phyloP scores from a whole-genome alignment of 2,888 invertebrate genomes.

The Erebia epiphron region DNA sequence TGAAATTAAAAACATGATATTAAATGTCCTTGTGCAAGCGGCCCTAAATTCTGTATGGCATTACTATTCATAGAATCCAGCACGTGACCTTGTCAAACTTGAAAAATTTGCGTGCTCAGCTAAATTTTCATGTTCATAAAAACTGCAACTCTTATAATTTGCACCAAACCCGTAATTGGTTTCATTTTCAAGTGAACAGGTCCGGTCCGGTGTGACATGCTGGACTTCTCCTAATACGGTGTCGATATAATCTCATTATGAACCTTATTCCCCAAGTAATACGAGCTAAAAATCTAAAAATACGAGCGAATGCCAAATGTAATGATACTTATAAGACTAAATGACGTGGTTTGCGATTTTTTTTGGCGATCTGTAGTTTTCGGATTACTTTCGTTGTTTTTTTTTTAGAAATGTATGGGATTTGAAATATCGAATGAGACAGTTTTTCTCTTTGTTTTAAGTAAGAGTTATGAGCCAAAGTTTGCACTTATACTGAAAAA shows the following conservation, averaged over 20 bases:
- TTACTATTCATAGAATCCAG: no score
- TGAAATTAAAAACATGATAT: no score
- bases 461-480: neutral
- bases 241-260: constrained; percentile 51
- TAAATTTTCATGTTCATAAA: neutral
- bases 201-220: constrained; percentile 63
- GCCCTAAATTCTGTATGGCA: no score
- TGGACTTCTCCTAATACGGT: constrained; percentile 58
- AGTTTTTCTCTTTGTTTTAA: neutral
- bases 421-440: neutral
- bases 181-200: constrained; percentile 80
- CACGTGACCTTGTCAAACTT: no score
- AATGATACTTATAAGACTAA: constrained; percentile 21
- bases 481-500: neutral
- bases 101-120: neutral
- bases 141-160: constrained; percentile 44
- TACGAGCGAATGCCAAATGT: constrained; percentile 5
- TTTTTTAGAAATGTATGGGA: neutral
- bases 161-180: constrained; percentile 71
- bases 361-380: constrained; percentile 15
- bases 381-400: neutral
- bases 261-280: constrained; percentile 50
- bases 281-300: constrained; percentile 39
- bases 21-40: no score
- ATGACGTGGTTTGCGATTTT: constrained; percentile 23